Evolutionary conservation across 1,140 invertebrate genomes (phyloP).

Genomic region (Plectrocnemia conspersa): DNA sequence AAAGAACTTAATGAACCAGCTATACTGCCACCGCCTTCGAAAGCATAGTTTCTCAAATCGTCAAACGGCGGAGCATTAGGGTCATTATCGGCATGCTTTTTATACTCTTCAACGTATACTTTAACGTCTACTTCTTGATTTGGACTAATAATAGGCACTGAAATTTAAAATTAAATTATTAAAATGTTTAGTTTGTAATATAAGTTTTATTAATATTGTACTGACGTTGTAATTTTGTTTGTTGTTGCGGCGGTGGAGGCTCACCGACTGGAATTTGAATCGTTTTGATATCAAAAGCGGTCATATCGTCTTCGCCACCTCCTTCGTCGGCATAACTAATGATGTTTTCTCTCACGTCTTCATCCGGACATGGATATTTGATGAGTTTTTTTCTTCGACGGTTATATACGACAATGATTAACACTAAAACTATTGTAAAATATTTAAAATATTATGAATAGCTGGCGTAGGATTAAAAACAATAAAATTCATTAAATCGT

Average conservation of each 20-base stretch:
- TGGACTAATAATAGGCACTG: constrained; percentile 57
- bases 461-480: too few relatives aligned
- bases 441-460: too few relatives aligned
- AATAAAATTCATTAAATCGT: too few relatives aligned
- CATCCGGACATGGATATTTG: constrained; percentile 60
- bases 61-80: constrained; percentile 61
- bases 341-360: constrained; percentile 66
- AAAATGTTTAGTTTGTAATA: background rate
- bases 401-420: constrained; percentile 31
- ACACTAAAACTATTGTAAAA: constrained; percentile 30
- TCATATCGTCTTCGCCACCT: constrained; percentile 62
- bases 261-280: constrained; percentile 55
- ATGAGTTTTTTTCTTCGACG: constrained; percentile 36
- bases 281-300: constrained; percentile 62
- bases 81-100: constrained; percentile 58
- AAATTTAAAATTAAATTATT: constrained; percentile 16
- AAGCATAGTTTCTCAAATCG: constrained; percentile 62
- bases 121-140: constrained; percentile 54
- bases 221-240: constrained; percentile 81
- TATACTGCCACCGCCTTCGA: constrained; percentile 62
- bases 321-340: constrained; percentile 67
- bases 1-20: constrained; percentile 61
- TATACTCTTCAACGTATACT: constrained; percentile 58
- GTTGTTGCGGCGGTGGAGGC: constrained; percentile 37
- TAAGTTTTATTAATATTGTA: constrained; percentile 34